Conservation (phyloP, 1,140 invertebrate species). For the Venturia canescens region DNA sequence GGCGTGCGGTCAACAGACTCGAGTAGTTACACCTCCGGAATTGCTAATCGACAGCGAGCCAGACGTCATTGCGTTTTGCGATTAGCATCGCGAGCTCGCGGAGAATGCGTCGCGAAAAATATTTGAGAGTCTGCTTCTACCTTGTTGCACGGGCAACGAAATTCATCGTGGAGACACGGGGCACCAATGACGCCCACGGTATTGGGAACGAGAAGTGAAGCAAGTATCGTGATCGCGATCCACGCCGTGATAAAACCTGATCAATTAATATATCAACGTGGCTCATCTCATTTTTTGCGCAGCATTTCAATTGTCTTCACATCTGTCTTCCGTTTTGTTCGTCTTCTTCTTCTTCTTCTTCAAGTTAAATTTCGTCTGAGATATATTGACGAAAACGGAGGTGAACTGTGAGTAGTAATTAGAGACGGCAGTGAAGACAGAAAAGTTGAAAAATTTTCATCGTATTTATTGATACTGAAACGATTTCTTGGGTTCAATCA, state of each 20-base stretch:
- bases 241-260: conserved; percentile 34
- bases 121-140: conserved; percentile 18
- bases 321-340: too few relatives aligned
- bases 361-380: too few relatives aligned
- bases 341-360: background rate
- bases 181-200: background rate
- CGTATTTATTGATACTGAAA: too few relatives aligned
- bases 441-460: too few relatives aligned
- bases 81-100: conserved; percentile 45
- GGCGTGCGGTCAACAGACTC: background rate
- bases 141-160: background rate
- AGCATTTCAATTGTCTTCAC: background rate
- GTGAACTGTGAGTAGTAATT: too few relatives aligned
- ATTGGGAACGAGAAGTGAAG: background rate
- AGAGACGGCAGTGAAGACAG: too few relatives aligned
- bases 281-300: conserved; percentile 37
- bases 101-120: conserved; percentile 43
- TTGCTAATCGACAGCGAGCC: conserved; percentile 31
- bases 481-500: too few relatives aligned
- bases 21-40: conserved; percentile 15
- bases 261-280: conserved; percentile 47
- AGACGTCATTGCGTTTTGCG: conserved; percentile 33
- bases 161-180: background rate
- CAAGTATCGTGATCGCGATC: background rate
- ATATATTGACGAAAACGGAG: too few relatives aligned